A percentile compares a stretch with the other conserved stretches of the same genome.
Conservation (phyloP, 2,888 invertebrate species). For the Eustalomyia histrio region DNA sequence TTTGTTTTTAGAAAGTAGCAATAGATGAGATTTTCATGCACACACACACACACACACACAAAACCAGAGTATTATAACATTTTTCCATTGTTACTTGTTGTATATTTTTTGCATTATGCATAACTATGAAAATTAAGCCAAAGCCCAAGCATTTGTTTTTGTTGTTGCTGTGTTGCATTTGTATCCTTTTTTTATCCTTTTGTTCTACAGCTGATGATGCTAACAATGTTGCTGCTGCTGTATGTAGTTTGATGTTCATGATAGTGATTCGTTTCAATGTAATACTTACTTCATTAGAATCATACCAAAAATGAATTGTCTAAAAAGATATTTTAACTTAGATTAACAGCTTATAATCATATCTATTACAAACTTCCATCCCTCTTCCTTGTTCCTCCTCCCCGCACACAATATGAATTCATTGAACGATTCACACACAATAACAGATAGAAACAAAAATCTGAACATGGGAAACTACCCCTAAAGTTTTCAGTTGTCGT, state of each 20-base stretch:
- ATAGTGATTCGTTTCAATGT: conserved; percentile 32
- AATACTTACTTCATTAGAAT: conserved; percentile 56
- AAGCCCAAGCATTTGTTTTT: conserved; percentile 10
- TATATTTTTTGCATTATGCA: conserved; percentile 55
- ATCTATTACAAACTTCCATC: conserved; percentile 54
- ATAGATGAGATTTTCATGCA: conserved; percentile 50
- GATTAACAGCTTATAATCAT: conserved; percentile 66
- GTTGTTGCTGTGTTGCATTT: not conserved
- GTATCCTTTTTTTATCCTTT: not conserved
- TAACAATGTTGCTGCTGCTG: conserved; percentile 9
- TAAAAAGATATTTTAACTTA: conserved; percentile 60
- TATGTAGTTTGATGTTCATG: conserved; percentile 28
- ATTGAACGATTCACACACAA: conserved; percentile 38
- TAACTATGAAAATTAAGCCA: conserved; percentile 37
- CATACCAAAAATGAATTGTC: conserved; percentile 60
- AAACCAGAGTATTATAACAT: not conserved
- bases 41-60: too few relatives aligned
- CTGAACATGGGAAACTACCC: conserved; percentile 62
- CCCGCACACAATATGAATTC: not conserved
- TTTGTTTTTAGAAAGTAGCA: conserved; percentile 31
- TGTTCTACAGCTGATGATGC: conserved; percentile 43
- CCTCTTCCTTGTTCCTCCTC: not conserved
- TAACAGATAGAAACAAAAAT: conserved; percentile 33
- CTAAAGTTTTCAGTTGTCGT: conserved; percentile 48
- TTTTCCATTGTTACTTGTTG: conserved; percentile 41